Evolutionary conservation across 2,888 invertebrate genomes (phyloP).

Genomic region (Polymixis flavicincta): DNA sequence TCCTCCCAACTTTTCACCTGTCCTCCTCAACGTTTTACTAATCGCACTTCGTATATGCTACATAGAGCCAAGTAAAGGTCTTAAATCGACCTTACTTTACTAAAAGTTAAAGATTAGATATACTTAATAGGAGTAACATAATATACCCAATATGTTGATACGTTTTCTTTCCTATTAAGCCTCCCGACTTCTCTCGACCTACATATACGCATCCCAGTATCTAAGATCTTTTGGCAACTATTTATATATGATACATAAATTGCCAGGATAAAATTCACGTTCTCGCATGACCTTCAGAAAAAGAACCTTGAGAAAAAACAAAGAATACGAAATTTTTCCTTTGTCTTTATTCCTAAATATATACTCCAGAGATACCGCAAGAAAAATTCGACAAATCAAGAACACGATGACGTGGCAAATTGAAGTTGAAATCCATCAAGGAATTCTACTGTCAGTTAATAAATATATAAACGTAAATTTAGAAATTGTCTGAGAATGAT

Average conservation of each 20-base stretch:
- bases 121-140: not conserved
- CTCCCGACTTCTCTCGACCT: not conserved
- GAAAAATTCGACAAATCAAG: constrained; percentile 3
- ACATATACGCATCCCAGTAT: constrained; percentile 15
- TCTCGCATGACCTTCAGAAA: constrained; percentile 9
- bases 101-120: not conserved
- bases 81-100: not conserved
- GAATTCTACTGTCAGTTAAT: constrained; percentile 9
- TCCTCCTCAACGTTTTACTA: no score
- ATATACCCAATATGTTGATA: not conserved
- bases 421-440: constrained; percentile 33
- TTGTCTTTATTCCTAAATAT: constrained; percentile 29
- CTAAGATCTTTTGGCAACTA: constrained; percentile 42
- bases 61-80: not conserved
- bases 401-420: constrained; percentile 23
- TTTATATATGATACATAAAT: constrained; percentile 37
- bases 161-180: not conserved
- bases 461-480: constrained; percentile 18
- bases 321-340: constrained; percentile 15
- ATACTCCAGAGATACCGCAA: constrained; percentile 20
- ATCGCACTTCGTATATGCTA: not conserved
- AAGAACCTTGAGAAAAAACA: constrained; percentile 18
- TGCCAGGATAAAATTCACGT: constrained; percentile 10
- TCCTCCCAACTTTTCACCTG: no score
- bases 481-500: not conserved